Base-by-base conservation (phyloP, 2,888 invertebrate genomes). In the Tenthredo notha region DNA sequence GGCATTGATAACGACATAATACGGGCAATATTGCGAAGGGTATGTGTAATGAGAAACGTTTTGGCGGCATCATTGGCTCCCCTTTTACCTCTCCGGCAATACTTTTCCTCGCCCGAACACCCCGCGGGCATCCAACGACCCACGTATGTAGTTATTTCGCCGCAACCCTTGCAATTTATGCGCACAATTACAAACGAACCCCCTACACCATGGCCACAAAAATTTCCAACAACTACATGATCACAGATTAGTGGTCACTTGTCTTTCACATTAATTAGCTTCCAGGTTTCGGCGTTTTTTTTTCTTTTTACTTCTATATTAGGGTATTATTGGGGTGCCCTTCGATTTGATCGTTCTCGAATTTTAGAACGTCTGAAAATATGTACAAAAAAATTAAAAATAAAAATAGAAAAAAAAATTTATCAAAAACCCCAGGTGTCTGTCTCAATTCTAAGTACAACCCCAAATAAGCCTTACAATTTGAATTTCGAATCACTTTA, bases 241-340 rank as follows among this genome's bases (percentile, higher is more conserved):
- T 89, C 88, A 86, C 90, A 88, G 88, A 89, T 90, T 88, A 88
- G 89, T 85, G 87, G 89, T 88, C 87, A 89, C 89, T 90, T 88
- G 88, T 88, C 86, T 88, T 87, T 86, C 87, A 88, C 90, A 90
- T 90, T 90, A 91, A 90, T 89, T 89, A 87, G 21, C 70, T 33
- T 67, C 50, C 78, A 77, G 84, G 37, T 4, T 7, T 72, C n/a
- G n/a, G n/a, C 70, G n/a, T 47, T 47, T 18, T 29, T 40, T 4
- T 33, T 33, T 33, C 4, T 2, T 21, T 1, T 47, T 25, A 0
- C 74, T 9, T n/a, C n/a, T 25, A 15, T 18, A 15, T n/a, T n/a
- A n/a, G n/a, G 21, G n/a, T 29, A 12, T 43, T 40, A 40, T 7
- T 7, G 33, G 2, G 33, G 33, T 37, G n/a, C 37, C 37, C 0